phyloP scores from a whole-genome alignment of 2,797 vertebrate genomes.

The Schizopygopsis malacanthus region DNA sequence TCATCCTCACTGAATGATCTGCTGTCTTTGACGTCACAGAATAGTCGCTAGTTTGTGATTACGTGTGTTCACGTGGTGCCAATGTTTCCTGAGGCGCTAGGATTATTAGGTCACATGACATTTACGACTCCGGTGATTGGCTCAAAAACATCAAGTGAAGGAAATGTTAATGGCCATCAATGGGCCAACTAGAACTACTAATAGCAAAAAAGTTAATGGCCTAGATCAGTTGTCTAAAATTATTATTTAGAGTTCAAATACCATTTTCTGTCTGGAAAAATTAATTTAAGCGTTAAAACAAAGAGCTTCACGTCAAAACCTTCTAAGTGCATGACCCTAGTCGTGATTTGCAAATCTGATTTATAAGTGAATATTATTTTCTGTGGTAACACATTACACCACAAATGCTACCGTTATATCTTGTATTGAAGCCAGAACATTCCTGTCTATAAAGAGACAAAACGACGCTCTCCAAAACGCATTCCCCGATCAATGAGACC shows the following conservation, averaged over 20 bases:
- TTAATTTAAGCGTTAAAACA: background rate
- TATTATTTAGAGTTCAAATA: background rate
- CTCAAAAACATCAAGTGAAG: background rate
- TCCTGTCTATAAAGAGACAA: background rate
- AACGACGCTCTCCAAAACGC: background rate
- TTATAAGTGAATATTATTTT: background rate
- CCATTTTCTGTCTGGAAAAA: background rate
- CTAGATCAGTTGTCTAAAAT: background rate
- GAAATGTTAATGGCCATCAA: background rate
- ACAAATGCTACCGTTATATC: background rate
- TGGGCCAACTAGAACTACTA: background rate
- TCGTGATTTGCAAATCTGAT: no score
- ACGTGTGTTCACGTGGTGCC: background rate
- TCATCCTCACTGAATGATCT: background rate
- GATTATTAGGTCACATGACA: background rate
- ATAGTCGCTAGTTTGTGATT: background rate
- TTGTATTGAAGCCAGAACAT: background rate
- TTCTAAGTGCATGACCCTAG: background rate
- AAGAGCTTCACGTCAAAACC: background rate
- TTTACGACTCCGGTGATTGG: background rate
- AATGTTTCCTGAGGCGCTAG: background rate
- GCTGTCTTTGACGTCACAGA: background rate
- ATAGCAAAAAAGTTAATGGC: background rate
- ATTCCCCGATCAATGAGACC: background rate
- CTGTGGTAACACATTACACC: background rate